Percentiles rank a stretch among this genome's conserved stretches.
Evolutionary conservation across 2,888 invertebrate species (phyloP).

Genomic region (Fragum sueziense): DNA sequence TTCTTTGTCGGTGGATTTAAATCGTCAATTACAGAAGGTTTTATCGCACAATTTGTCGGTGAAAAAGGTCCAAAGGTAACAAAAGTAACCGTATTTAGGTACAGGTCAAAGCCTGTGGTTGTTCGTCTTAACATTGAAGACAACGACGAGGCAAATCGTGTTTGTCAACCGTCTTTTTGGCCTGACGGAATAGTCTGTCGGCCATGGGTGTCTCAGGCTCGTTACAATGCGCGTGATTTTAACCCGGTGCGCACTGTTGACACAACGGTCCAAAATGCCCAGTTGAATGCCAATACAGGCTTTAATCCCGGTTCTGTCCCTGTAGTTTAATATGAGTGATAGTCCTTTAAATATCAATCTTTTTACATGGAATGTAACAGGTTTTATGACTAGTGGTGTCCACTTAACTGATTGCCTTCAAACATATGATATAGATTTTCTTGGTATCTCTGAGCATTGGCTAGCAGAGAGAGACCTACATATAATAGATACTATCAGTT

Average conservation of each 20-base stretch:
- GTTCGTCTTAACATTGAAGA: too few relatives aligned
- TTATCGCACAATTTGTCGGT: too few relatives aligned
- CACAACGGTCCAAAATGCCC: background rate
- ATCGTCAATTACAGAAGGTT: too few relatives aligned
- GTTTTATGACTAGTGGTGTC: background rate
- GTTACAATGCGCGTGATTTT: background rate
- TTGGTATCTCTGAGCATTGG: constrained; percentile 17
- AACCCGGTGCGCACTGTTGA: background rate
- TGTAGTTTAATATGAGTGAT: background rate
- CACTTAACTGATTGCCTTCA: background rate
- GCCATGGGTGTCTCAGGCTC: too few relatives aligned
- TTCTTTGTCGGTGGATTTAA: too few relatives aligned
- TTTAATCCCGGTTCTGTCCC: background rate
- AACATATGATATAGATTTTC: constrained; percentile 2
- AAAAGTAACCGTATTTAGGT: too few relatives aligned
- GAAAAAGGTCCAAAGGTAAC: too few relatives aligned
- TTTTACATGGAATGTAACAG: constrained; percentile 24
- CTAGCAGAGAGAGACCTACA: constrained; percentile 16
- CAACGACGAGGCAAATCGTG: background rate
- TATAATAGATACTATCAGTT: background rate
- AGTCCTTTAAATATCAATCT: background rate
- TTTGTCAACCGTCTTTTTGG: constrained; percentile 4
- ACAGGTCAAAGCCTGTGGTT: too few relatives aligned
- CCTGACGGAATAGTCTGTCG: constrained; percentile 4
- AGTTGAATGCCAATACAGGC: background rate